Evolutionary conservation across 2,113 vertebrate species (phyloP), one percentile per base, ranked within the genome.

Genomic region (Crypturellus undulatus): DNA sequence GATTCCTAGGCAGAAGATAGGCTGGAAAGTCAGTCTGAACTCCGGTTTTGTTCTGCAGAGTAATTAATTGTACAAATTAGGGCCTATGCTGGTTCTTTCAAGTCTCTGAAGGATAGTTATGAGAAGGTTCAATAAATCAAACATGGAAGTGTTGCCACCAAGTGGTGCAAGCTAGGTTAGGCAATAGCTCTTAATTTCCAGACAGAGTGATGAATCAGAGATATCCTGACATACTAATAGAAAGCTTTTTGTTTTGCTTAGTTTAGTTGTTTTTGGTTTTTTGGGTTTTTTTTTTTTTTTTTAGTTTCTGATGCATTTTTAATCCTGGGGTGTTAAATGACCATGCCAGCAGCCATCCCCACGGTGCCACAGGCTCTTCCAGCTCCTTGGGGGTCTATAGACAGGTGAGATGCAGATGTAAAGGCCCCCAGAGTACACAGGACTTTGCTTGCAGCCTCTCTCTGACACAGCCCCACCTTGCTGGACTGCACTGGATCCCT

Each of bases 61-160:
- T 90, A 96, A 91, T 96, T 91, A 96, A 69, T 80, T 79, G 60
- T 73, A 83, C 7, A 32, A 84, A 84, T 47, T 84, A 65, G n/a
- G 65, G 36, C 34, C 49, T 85, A 79, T 36, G 34, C 32, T 94
- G 89, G n/a, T 91, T 86, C 68, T 90, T 82, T 94, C 87, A 79
- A 91, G 75, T 91, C 84, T 87, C 60, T 67, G 94, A 95, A 96
- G 79, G 79, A 85, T 64, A 43, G 91, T 94, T 93, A 95, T 17
- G 30, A 90, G 73, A 72, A 87, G 76, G 89, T 88, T 94, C 96
- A 95, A 96, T 97, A 98, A 98, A 97, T 98, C 97, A 97, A 98
- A 96, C 89, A 96, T 97, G 97, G 95, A 97, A 96, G 97, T 97
- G 95, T 98, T 98, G 97, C 97, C 98, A 97, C 97, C 97, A 98